Percentiles rank a stretch among this genome's conserved stretches.
phyloP scores from a whole-genome alignment of 2,888 invertebrate genomes.

The Drosophila phalerata region DNA sequence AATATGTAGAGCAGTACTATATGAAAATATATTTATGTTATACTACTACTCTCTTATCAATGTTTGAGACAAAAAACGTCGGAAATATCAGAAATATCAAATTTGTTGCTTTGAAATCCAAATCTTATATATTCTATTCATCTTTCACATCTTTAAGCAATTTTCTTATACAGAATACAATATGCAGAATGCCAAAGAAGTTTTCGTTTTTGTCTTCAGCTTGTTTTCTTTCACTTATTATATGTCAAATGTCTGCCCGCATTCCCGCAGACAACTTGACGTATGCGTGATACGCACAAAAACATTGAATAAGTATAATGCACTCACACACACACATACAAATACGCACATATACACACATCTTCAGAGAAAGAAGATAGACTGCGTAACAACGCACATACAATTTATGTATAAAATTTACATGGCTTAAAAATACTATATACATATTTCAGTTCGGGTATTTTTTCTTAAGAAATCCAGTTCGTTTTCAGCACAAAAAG shows the following conservation, averaged over 20 bases:
- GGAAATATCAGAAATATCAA: constrained; percentile 21
- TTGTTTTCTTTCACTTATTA: constrained; percentile 18
- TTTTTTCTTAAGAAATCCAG: constrained; percentile 23
- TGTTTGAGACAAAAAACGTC: neutral
- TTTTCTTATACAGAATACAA: constrained; percentile 20
- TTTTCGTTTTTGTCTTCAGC: constrained; percentile 2
- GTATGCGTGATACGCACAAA: constrained; percentile 58
- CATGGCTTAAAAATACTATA: constrained; percentile 33
- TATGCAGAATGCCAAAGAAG: constrained; percentile 50
- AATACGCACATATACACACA: neutral
- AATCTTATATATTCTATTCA: constrained; percentile 5
- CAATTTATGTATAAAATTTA: constrained; percentile 14
- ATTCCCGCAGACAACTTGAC: constrained; percentile 54
- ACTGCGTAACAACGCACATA: constrained; percentile 7
- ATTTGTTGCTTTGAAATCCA: constrained; percentile 20
- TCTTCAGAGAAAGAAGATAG: neutral
- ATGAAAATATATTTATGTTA: neutral
- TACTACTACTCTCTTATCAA: neutral
- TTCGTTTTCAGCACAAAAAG: constrained; percentile 19
- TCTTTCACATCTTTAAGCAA: constrained; percentile 25
- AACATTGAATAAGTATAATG: constrained; percentile 24
- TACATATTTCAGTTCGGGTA: constrained; percentile 19
- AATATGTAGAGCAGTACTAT: neutral
- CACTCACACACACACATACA: neutral
- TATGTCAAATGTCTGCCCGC: constrained; percentile 38